Evolutionary conservation across 2,888 invertebrate genomes (phyloP), one percentile per base, ranked within the genome.

Genomic region (Willowsia nigromaculata): DNA sequence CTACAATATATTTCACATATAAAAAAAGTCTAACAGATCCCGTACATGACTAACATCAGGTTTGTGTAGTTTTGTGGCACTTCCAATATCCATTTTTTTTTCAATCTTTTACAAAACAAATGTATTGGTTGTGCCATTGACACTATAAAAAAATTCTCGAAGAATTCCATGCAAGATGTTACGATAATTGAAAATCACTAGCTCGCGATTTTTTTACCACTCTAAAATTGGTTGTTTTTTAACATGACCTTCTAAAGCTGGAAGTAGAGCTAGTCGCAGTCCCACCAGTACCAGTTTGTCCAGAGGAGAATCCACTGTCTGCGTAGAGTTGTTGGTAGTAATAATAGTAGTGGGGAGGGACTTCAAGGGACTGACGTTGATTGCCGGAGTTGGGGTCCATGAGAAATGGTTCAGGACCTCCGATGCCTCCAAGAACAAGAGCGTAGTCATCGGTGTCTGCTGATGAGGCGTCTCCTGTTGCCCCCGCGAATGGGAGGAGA

Each of bases 271-370:
- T 83, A 25, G 74, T 76, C 25, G 90, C 88, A n/a, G 80, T 85
- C 43, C 82, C 82, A 59, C 88, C 88, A 90, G 84, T 85, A 68
- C 82, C 85, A 68, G 85, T 81, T 82, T 90, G 71, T 50, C 81
- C 82, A 27, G 85, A 85, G 11, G 88, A 68, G 56, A 56, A 74
- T 76, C 82, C 81, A 84, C 68, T 87, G 30, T 88, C 88, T 18
- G 78, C 78, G 59, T 84, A 84, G 47, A 78, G 78, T 40, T 90
- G 88, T 85, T 90, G 90, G 81, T 91, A 92, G 84, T 92, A 92
- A 82, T 91, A 90, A 59, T 92, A 92, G 50, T 92, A 92, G 82
- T 91, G 91, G 27, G 91, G 81, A 37, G 92, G 92, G 56, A 92
- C 90, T 82, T 92, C 91, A 18, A 92, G 80, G 22, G 92, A 92